Conservation (phyloP, 2,113 vertebrate genomes). For the Panthera leo region DNA sequence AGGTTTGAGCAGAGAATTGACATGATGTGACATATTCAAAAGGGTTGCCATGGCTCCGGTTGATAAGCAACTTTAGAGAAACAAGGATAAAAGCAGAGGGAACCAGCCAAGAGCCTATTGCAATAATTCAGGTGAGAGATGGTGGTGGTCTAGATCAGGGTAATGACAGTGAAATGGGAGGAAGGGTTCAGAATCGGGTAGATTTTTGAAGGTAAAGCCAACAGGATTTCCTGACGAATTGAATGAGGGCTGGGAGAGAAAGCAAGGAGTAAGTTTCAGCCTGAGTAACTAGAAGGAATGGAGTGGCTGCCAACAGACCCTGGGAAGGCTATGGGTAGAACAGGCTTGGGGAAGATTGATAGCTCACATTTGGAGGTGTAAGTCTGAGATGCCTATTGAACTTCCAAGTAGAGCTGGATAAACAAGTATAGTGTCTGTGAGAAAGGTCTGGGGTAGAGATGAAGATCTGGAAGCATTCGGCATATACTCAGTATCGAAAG, state of each 20-base stretch:
- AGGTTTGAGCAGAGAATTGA: not conserved
- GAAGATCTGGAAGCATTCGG: not conserved
- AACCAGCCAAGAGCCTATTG: not conserved
- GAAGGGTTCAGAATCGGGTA: not conserved
- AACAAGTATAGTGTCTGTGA: not conserved
- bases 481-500: not conserved
- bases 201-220: not conserved
- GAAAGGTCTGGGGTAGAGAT: not conserved
- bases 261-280: not conserved
- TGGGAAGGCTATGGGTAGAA: not conserved
- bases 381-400: not conserved
- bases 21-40: not conserved
- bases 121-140: not conserved
- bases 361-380: not conserved
- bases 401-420: not conserved
- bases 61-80: not conserved
- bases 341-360: not conserved
- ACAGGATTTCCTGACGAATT: not conserved
- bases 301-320: not conserved
- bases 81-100: not conserved
- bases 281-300: not conserved
- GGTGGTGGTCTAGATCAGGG: not conserved
- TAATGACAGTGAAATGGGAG: not conserved
- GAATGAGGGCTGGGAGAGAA: not conserved
- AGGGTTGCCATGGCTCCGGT: not conserved